phyloP scores from a whole-genome alignment of 2,113 vertebrate species.

The Lucifuga dentata region DNA sequence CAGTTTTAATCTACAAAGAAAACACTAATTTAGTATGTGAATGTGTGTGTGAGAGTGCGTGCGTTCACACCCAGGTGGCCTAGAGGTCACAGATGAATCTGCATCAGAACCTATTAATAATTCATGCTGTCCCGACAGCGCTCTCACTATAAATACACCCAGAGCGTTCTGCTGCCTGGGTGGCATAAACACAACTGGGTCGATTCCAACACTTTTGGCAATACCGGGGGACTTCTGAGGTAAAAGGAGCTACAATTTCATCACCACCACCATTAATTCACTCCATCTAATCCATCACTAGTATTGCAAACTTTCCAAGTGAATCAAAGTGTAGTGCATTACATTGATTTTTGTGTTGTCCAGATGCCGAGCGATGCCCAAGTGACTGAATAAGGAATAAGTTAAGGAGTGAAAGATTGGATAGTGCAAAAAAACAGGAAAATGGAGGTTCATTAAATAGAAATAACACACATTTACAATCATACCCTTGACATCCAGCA shows the following conservation, averaged over 20 bases:
- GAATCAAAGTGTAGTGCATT: slow-evolving; percentile 3
- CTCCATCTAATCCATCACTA: slow-evolving; percentile 23
- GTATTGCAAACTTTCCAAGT: slow-evolving; percentile 21
- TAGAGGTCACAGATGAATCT: slow-evolving; percentile 78
- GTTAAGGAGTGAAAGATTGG: slow-evolving; percentile 4
- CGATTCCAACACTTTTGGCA: slow-evolving; percentile 61
- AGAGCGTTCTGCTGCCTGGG: slow-evolving; percentile 54
- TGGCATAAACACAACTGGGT: slow-evolving; percentile 58
- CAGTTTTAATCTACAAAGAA: slow-evolving; percentile 42
- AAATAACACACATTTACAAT: slow-evolving; percentile 23
- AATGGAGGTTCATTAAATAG: slow-evolving; percentile 21
- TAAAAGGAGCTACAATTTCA: slow-evolving; percentile 36
- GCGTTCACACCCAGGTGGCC: slow-evolving; percentile 68
- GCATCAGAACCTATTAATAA: slow-evolving; percentile 77
- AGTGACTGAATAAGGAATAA: slow-evolving; percentile 14
- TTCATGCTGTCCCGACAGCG: slow-evolving; percentile 74
- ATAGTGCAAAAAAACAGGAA: slow-evolving; percentile 10
- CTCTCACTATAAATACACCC: slow-evolving; percentile 77
- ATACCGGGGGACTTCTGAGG: slow-evolving; percentile 45
- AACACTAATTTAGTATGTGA: slow-evolving; percentile 48
- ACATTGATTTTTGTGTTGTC: slow-evolving; percentile 36
- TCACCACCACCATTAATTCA: slow-evolving; percentile 42
- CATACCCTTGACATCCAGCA: too few species aligned
- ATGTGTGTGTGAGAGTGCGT: slow-evolving; percentile 32
- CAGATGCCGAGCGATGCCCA: slow-evolving; percentile 26